Evolutionary conservation across 2,888 invertebrate species (phyloP), one percentile per base, ranked within the genome.

Genomic region (Plagodis dolabraria): DNA sequence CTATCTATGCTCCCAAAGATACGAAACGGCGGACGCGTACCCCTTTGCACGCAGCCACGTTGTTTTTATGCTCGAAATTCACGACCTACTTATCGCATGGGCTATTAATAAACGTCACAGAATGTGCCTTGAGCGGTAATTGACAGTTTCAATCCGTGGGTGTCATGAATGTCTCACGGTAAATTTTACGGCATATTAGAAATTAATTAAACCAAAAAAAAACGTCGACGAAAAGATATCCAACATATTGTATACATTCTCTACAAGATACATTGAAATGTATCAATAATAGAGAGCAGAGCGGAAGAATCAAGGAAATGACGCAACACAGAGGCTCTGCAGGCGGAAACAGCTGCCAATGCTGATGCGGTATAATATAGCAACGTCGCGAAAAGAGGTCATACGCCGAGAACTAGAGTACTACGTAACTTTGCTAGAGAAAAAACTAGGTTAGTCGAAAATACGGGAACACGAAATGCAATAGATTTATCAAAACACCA

Each of bases 331-430:
- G 69, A 69, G 67, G 53, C 65, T 69, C 68, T 68, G 67, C 60
- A 58, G 68, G 64, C 74, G 71, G 76, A 74, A 77, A 75, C 75
- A 73, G 74, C 72, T 75, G 77, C 75, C 77, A 75, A 72, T 76
- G 70, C 65, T 68, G 63, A 67, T 68, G 70, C 71, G 63, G 58
- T 65, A 67, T 59, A 71, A 53, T 63, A 65, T 68, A 72, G 69
- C 66, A 53, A 51, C 46, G 55, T 60, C 67, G 69, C 68, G 71
- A 60, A 75, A 72, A 77, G 71, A 70, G 71, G 75, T 71, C 68
- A 69, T 68, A 67, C 55, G 58, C 64, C 62, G 65, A 64, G 63
- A 63, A 57, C 58, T 60, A 68, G 62, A 59, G 58, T 51, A 48
- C 48, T 44, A 54, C 61, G 49, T 62, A 59, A 60, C 61, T 63